Base-by-base conservation (phyloP, 37 sponge, comb jelly and placozoan genomes). In the Theonella swinhoei region DNA sequence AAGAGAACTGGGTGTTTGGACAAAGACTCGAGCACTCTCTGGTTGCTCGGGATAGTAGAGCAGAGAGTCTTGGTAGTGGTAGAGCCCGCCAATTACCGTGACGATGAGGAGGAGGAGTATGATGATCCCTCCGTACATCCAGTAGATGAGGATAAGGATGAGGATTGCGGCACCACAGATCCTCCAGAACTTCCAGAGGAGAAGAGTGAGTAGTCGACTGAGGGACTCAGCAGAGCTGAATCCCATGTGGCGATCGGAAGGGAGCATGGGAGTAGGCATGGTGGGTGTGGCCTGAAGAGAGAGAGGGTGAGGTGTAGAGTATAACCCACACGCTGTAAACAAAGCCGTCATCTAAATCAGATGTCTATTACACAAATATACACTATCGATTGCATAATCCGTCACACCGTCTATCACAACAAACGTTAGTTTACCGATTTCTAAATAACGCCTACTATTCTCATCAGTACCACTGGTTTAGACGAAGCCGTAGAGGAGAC, bases 31-130 rank as follows among this genome's bases (percentile, higher is more conserved):
- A 0, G 97, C 88, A 61, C 85, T 94, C 42, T 96, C 96, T 0
- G 99, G 99, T 38, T 96, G 95, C 70, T 98, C 99, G 0, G 99
- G 99, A 62, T 83, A 96, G 88, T 95, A 99, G 72, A 99, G 88
- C 37, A 99, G 81, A 0, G 94, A 91, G 88, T 99, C 99, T 72
- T 99, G 99, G 74, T 96, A 96, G 73, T 99, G 97, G 86, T 99
- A 99, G 73, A 97, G 77, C 3, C 91, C 95, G 3, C 97, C 97
- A 14, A 95, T 36, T 33, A 99, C 59, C 1, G 93, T 92, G 25
- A 97, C 71, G 14, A 90, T 26, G 14, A 99, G 94, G 28, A 99
- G 81, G 5, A 96, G 80, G 31, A 96, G 82, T 54, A 96, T 96
- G 79, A 90, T 68, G 43, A 84, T 41, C 24, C 95, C 95, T 8